These are phyloP conservation scores for Mesocentrotus franciscanus DNA, from an alignment of 53 echinoderm and acorn worm genomes.

Conservation along the genomic window DNA sequence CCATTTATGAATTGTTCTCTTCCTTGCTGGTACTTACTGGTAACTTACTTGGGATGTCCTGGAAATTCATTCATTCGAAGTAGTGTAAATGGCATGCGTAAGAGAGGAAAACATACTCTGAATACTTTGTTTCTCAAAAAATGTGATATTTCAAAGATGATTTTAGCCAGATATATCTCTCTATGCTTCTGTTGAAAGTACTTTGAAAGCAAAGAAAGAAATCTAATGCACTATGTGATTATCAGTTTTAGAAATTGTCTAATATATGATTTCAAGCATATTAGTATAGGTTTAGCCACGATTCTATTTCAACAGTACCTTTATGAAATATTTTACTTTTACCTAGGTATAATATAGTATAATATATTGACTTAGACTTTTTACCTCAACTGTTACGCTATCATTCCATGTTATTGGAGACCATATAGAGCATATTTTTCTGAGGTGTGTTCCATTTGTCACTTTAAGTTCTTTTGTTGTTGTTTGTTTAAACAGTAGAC, in stretches of 20 bases:
- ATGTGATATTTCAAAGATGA: too few species aligned
- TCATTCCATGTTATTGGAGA: not conserved
- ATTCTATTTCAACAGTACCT: not conserved
- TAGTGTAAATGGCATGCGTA: too few species aligned
- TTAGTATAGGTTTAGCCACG: too few species aligned
- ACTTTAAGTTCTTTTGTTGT: not conserved
- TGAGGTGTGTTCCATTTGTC: constrained; percentile 4
- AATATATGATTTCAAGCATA: not conserved
- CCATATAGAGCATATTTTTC: constrained; percentile 21
- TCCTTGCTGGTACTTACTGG: too few species aligned
- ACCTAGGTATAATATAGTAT: not conserved
- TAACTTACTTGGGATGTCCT: too few species aligned
- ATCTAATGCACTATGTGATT: not conserved
- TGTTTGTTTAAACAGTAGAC: not conserved
- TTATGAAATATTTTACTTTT: not conserved
- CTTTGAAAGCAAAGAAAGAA: too few species aligned
- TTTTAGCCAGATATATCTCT: too few species aligned
- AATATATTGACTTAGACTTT: not conserved
- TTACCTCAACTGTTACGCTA: not conserved
- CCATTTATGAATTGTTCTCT: too few species aligned
- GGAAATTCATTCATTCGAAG: too few species aligned
- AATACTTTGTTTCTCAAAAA: too few species aligned
- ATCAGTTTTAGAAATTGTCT: not conserved
- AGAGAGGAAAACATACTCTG: too few species aligned
- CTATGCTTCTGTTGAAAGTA: too few species aligned